Percentiles rank a stretch among this genome's conserved stretches.
phyloP scores from a whole-genome alignment of 1,140 invertebrate genomes.

The Dolichoris vasculosae region DNA sequence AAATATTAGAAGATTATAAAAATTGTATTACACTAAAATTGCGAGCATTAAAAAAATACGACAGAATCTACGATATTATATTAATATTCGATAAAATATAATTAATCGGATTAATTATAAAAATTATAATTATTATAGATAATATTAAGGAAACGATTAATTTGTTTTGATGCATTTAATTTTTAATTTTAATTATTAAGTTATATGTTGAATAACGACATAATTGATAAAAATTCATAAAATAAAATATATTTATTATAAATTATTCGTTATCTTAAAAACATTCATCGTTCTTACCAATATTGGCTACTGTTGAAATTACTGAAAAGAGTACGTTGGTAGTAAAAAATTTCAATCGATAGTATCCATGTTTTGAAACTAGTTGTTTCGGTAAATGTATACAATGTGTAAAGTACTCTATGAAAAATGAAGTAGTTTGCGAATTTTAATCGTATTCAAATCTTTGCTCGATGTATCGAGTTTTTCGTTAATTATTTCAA shows the following conservation, averaged over 20 bases:
- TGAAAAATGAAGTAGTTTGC: constrained; percentile 42
- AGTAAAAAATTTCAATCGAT: constrained; percentile 39
- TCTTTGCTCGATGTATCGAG: background rate
- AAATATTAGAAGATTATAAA: background rate
- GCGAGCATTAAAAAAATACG: background rate
- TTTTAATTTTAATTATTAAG: too few species aligned
- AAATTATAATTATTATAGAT: background rate
- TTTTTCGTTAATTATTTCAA: constrained; percentile 14
- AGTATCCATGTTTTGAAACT: constrained; percentile 29
- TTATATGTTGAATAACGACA: too few species aligned
- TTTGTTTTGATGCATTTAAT: background rate
- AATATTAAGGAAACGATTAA: background rate
- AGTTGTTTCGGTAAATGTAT: background rate
- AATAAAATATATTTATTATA: background rate
- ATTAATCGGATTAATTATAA: background rate
- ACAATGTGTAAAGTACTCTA: constrained; percentile 28
- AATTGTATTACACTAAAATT: background rate
- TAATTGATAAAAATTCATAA: too few species aligned
- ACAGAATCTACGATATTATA: background rate
- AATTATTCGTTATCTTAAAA: constrained; percentile 24
- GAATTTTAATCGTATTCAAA: constrained; percentile 38
- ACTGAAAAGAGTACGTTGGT: background rate
- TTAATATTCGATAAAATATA: too few species aligned
- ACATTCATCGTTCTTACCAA: background rate
- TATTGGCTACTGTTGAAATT: background rate